phyloP scores from a whole-genome alignment of 2,797 vertebrate species.

The Numenius phaeopus region DNA sequence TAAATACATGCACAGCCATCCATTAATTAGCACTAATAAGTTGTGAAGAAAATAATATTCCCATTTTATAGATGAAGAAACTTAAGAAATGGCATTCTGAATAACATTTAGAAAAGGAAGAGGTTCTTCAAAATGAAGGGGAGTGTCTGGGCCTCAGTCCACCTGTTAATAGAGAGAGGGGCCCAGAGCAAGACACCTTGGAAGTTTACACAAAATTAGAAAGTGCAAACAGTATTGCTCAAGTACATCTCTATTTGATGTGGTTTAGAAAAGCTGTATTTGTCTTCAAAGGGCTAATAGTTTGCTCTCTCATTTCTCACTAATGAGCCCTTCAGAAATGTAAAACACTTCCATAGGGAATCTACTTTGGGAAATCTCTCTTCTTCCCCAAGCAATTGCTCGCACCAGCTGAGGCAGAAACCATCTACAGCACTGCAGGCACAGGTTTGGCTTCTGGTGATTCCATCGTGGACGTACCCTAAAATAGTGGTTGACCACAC shows the following conservation, averaged over 20 bases:
- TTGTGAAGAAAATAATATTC: not conserved
- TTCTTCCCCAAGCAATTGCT: not conserved
- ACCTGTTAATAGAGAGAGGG: not conserved
- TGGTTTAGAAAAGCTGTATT: not conserved
- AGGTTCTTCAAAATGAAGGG: not conserved
- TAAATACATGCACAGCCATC: not conserved
- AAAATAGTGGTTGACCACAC: accelerated
- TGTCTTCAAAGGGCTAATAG: not conserved
- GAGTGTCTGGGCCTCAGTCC: not conserved
- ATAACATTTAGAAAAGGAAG: not conserved
- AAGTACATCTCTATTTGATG: not conserved
- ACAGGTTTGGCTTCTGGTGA: not conserved
- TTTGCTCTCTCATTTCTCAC: not conserved
- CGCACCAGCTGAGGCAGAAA: accelerated
- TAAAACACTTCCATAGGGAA: not conserved
- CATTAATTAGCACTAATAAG: not conserved
- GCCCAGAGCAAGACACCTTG: not conserved
- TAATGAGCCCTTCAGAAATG: not conserved
- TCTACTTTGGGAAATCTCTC: not conserved
- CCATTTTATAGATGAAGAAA: not conserved
- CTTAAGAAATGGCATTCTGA: not conserved
- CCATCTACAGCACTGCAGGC: accelerated
- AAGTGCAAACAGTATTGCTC: not conserved
- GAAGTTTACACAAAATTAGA: not conserved
- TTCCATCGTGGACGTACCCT: accelerated